Evolutionary conservation across 2,113 vertebrate species (phyloP).

Genomic region (Microcebus ravelobensis): DNA sequence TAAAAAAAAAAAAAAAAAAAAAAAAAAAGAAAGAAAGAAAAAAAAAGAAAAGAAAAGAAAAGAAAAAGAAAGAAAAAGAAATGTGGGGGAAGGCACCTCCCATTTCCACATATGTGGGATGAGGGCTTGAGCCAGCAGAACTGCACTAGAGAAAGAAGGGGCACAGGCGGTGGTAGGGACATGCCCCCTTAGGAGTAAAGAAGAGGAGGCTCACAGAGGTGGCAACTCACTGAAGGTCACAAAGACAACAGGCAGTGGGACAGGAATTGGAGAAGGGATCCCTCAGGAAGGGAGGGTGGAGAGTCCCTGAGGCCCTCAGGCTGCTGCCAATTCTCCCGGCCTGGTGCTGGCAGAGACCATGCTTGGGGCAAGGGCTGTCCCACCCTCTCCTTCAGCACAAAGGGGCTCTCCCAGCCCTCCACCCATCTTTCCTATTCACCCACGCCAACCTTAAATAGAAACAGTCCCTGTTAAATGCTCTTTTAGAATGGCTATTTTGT

Average conservation of each 20-base stretch:
- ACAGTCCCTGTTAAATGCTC: background rate
- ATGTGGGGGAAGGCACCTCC: background rate
- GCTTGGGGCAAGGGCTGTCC: background rate
- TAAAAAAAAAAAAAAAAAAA: too few species aligned
- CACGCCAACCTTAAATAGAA: background rate
- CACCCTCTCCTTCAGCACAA: background rate
- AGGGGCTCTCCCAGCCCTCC: background rate
- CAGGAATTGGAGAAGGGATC: background rate
- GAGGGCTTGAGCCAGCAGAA: background rate
- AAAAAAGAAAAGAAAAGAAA: accelerated
- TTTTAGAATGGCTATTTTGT: slow-evolving; percentile 62
- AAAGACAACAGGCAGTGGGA: background rate
- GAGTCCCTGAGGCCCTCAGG: background rate
- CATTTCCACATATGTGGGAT: background rate
- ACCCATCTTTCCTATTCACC: background rate
- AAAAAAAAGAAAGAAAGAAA: background rate
- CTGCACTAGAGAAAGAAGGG: background rate
- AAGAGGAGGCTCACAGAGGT: background rate
- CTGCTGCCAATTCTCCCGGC: background rate
- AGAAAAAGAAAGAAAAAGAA: background rate
- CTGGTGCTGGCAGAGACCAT: background rate
- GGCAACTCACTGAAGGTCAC: background rate
- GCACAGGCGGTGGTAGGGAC: background rate
- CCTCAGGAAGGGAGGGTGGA: background rate
- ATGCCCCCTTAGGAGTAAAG: too few species aligned